These are phyloP conservation scores for Luehdorfia chinensis DNA, from an alignment of 1,140 invertebrate genomes.

Conservation along the genomic window DNA sequence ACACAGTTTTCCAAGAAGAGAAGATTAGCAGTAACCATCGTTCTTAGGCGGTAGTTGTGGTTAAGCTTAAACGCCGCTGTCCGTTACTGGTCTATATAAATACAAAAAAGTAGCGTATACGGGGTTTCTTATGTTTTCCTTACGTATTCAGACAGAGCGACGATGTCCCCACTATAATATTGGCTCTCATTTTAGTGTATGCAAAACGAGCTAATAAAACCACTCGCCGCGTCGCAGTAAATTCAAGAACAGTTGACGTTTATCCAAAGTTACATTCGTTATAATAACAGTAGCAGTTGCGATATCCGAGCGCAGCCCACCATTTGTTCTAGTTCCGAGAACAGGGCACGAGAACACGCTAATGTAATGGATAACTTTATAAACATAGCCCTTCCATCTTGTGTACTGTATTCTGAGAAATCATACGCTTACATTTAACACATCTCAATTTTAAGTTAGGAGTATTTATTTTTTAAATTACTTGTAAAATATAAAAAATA, in stretches of 20 bases:
- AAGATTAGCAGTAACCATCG: too few relatives aligned
- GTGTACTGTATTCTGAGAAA: background rate
- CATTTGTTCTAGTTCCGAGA: constrained; percentile 56
- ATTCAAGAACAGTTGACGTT: constrained; percentile 62
- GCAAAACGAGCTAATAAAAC: constrained; percentile 62
- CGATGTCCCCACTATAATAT: too few relatives aligned
- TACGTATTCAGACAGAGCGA: too few relatives aligned
- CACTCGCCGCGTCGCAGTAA: constrained; percentile 47
- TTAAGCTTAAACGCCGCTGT: too few relatives aligned
- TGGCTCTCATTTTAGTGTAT: constrained; percentile 45
- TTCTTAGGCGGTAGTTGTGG: too few relatives aligned
- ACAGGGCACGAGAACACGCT: constrained; percentile 29
- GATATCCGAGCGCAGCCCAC: constrained; percentile 20
- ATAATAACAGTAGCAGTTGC: constrained; percentile 60
- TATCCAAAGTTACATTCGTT: constrained; percentile 70
- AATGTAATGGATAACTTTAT: constrained; percentile 59
- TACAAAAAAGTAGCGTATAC: too few relatives aligned
- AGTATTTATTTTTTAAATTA: too few relatives aligned
- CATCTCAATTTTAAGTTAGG: constrained; percentile 4
- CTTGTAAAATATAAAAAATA: too few relatives aligned
- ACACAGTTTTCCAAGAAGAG: too few relatives aligned
- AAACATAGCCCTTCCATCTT: constrained; percentile 23
- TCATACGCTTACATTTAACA: constrained; percentile 1
- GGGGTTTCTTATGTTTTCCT: too few relatives aligned
- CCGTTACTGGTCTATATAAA: too few relatives aligned